Conservation (phyloP, 1,140 invertebrate species). For the Apis cerana region DNA sequence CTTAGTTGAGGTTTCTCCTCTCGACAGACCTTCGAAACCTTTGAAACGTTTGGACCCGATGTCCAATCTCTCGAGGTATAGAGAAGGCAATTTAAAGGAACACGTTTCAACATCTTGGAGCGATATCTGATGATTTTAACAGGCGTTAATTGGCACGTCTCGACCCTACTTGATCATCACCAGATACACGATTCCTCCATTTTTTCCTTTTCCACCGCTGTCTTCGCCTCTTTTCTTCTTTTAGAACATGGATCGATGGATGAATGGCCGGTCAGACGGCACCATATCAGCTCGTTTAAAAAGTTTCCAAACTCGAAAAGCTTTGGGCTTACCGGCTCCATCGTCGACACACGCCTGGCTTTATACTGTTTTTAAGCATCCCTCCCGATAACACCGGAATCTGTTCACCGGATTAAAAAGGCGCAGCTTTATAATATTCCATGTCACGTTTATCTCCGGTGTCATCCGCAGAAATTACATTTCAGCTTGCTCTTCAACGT, state of each 20-base stretch:
- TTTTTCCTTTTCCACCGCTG: not conserved
- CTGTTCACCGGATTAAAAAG: slow-evolving; percentile 27
- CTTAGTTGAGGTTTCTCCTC: slow-evolving; percentile 28
- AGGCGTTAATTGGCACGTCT: slow-evolving; percentile 55
- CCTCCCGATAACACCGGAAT: slow-evolving; percentile 18
- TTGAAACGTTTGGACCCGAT: slow-evolving; percentile 44
- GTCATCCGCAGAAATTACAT: slow-evolving; percentile 56
- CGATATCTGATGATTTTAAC: slow-evolving; percentile 54
- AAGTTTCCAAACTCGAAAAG: slow-evolving; percentile 21
- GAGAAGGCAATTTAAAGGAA: slow-evolving; percentile 37
- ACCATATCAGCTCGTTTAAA: slow-evolving; percentile 64
- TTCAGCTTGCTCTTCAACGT: slow-evolving; percentile 29
- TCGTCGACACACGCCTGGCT: not conserved
- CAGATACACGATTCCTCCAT: slow-evolving; percentile 39
- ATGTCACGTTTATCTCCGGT: slow-evolving; percentile 42
- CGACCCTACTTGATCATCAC: not conserved
- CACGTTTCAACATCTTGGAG: slow-evolving; percentile 38
- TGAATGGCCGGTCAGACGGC: slow-evolving; percentile 32
- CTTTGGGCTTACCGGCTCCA: not conserved
- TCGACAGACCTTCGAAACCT: slow-evolving; percentile 11
- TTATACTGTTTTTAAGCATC: not conserved
- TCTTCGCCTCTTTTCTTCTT: slow-evolving; percentile 1
- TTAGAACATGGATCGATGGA: slow-evolving; percentile 46
- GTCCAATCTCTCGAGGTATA: slow-evolving; percentile 22
- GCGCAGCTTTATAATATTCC: slow-evolving; percentile 22